These are phyloP conservation scores for Urocyon cinereoargenteus DNA, from an alignment of 2,797 vertebrate species.

Conservation along the genomic window DNA sequence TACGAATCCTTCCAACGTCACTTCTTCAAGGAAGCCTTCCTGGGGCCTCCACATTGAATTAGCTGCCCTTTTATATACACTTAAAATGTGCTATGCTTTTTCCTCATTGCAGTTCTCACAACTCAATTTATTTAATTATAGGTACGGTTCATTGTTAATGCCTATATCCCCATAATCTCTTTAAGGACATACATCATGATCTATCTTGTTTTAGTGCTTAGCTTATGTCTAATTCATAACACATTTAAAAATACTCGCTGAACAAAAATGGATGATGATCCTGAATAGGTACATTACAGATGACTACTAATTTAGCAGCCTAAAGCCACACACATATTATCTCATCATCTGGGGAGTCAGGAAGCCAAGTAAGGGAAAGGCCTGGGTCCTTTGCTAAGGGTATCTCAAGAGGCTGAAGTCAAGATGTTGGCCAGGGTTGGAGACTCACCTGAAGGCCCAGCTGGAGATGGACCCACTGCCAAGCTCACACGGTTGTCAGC, in stretches of 20 bases:
- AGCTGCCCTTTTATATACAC: neutral
- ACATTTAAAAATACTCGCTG: neutral
- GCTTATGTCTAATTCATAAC: neutral
- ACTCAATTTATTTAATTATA: neutral
- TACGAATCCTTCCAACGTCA: neutral
- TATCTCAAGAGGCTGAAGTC: neutral
- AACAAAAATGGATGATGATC: neutral
- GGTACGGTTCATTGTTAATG: neutral
- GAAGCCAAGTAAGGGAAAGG: neutral
- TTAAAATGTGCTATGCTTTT: neutral
- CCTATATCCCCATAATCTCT: neutral
- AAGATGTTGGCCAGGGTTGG: neutral
- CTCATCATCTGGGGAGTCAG: neutral
- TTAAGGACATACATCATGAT: neutral
- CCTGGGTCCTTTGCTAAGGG: neutral
- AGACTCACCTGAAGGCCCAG: neutral
- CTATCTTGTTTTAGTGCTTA: conserved; percentile 6
- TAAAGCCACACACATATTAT: neutral
- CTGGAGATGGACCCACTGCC: neutral
- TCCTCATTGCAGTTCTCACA: neutral
- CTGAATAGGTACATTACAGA: neutral
- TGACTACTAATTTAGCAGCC: neutral
- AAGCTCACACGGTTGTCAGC: rapidly evolving
- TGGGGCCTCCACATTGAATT: neutral
- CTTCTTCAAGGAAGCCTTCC: neutral